Percentiles rank a stretch among this genome's conserved stretches.
Evolutionary conservation across 2,797 vertebrate species (phyloP).

Genomic region (Synaphobranchus kaupii): DNA sequence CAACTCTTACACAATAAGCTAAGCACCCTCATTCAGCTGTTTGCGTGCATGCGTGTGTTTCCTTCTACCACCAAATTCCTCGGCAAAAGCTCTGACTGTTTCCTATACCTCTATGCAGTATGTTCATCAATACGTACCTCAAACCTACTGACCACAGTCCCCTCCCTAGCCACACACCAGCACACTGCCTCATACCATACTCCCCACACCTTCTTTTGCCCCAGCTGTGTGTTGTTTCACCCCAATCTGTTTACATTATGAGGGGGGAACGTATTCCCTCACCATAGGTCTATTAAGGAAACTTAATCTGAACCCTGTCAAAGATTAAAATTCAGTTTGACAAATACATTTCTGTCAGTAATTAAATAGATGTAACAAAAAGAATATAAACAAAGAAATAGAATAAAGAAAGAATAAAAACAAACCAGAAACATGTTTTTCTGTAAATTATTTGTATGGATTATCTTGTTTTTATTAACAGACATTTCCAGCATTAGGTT

Average conservation of each 20-base stretch:
- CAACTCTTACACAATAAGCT: neutral
- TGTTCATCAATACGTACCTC: no score
- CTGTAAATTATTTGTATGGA: neutral
- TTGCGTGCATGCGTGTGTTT: neutral
- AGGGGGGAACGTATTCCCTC: neutral
- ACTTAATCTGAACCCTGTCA: neutral
- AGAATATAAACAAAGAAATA: neutral
- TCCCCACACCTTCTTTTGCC: neutral
- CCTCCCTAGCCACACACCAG: no score
- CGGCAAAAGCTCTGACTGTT: no score
- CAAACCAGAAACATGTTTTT: neutral
- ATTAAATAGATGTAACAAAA: neutral
- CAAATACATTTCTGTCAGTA: neutral
- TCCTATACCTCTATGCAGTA: no score
- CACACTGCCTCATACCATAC: no score
- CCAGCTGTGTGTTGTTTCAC: neutral
- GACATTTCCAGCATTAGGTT: neutral
- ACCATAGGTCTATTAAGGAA: neutral
- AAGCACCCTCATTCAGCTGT: no score
- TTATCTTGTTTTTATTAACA: neutral
- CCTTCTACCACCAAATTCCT: neutral
- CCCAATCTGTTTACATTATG: neutral
- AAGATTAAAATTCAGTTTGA: neutral
- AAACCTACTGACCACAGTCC: no score
- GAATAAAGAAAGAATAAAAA: neutral